Evolutionary conservation across 2,888 invertebrate genomes (phyloP).

Genomic region (Drosophila yooni): DNA sequence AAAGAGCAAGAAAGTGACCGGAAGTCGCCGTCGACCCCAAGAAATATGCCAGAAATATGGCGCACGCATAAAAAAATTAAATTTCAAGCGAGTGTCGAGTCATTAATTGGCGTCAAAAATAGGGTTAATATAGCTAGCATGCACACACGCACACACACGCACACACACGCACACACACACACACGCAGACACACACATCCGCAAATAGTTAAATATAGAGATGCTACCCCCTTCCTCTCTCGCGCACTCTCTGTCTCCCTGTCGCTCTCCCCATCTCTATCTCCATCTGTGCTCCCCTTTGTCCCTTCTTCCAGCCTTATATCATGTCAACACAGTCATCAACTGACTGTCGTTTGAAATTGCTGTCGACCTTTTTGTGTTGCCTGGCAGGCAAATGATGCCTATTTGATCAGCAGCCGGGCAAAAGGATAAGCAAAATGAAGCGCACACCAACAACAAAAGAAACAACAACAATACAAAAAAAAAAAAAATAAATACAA

Average conservation of each 20-base stretch:
- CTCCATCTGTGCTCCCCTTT: not conserved
- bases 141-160: conserved; percentile 19
- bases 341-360: conserved; percentile 78
- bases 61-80: conserved; percentile 32
- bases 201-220: conserved; percentile 34
- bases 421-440: conserved; percentile 77
- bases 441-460: conserved; percentile 45
- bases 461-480: conserved; percentile 21
- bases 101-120: conserved; percentile 80
- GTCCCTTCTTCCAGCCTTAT: conserved; percentile 18
- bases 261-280: not conserved
- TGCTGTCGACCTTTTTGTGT: conserved; percentile 75
- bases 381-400: conserved; percentile 77
- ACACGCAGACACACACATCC: conserved; percentile 2
- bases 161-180: conserved; percentile 4
- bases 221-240: conserved; percentile 27
- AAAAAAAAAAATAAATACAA: conserved; percentile 21
- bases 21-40: conserved; percentile 63
- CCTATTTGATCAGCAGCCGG: conserved; percentile 77
- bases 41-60: conserved; percentile 70
- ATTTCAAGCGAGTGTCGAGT: conserved; percentile 46
- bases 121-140: conserved; percentile 70
- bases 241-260: too few species aligned
- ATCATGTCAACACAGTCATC: conserved; percentile 79
- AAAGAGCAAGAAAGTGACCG: conserved; percentile 65